Base-by-base conservation (phyloP, 1,140 invertebrate species). In the Eriosoma lanigerum region DNA sequence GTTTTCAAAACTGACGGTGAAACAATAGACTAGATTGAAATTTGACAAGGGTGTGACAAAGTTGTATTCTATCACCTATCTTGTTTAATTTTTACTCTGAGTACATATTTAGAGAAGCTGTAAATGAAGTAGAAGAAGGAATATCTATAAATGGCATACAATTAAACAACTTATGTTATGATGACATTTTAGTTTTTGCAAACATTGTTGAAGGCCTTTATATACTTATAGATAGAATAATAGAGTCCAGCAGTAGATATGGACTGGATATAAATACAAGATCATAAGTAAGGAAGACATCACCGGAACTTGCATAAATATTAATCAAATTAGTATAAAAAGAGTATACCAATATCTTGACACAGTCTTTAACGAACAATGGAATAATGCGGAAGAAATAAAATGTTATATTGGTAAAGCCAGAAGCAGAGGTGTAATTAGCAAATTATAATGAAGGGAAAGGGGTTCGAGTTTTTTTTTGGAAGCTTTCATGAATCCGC, bases 81-180 rank as follows among this genome's bases (percentile, higher is more conserved):
- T 82, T 86, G 44, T 85, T 86, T 80, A 84, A 85, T 80, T 29
- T 85, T 38, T 85, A 85, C 80, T 81, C 81, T 26, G 81, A 80
- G 52, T 68, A 75, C 19, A 70, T 82, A 32, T 82, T 82, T 72
- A 81, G 26, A 29, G 62, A 80, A 66, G 62, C 80, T 62, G 50
- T 82, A 72, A 60, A 81, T 64, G 52, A 66, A 24, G 38, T 76
- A 38, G 62, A 81, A 32, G 58, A 66, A 64, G 80, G 66, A 70
- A 68, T 82, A 73, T 24, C 46, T 21, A 78, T 81, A 24, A 56
- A 81, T 19, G 60, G 80, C 68, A 76, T 29, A 58, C 21, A 24
- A 46, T 48, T 82, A 29, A 82, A 81, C 68, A 82, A 82, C 64
- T 60, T 82, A 46, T 48, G 76, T 68, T 81, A 81, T 81, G 81